Base-by-base conservation (phyloP, 1,140 invertebrate species). In the Propsilocerus akamusi region DNA sequence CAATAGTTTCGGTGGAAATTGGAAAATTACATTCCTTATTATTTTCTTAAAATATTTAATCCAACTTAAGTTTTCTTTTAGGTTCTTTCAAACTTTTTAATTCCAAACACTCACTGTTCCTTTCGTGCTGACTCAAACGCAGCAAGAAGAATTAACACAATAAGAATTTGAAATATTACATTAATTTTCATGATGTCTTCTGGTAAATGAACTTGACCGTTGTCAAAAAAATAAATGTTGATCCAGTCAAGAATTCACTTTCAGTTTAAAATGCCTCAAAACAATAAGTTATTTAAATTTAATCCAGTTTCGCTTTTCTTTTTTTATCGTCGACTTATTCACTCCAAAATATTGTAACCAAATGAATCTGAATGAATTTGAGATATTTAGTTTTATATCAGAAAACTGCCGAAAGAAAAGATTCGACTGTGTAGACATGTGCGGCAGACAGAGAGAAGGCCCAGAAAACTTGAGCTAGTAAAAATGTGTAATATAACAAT, bases 301-400 rank as follows among this genome's bases (percentile, higher is more conserved):
- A 41, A 41, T 20, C 34, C 22, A 20, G 14, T 41, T 17, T 37
- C 2, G 14, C 32, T 34, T 14, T 34, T 34, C 11, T 7, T 14
- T 4, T 37, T 17, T 37, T 20, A 41, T 41, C 34, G 10, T 14
- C 34, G 34, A 41, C 34, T 41, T 41, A 17, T 41, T 20, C 34
- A 17, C 34, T 41, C 10, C 34, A 41, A 41, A 14, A 20, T 17
- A 1, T 20, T 41, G 17, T 41, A 41, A 41, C 34, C 34, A 41
- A 41, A 41, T 41, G 34, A 20, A n/a, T 41, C 22, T 41, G 34
- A 41, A 17, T 41, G 34, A 41, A 20, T 41, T 41, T 41, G 22
- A 41, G 34, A 41, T 41, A 20, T 41, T 41, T 20, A 41, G 34
- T 41, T 41, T 41, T 41, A 41, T 41, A 41, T 41, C 34, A 41